Evolutionary conservation across 2,888 invertebrate species (phyloP).

Genomic region (Tipula confusa): DNA sequence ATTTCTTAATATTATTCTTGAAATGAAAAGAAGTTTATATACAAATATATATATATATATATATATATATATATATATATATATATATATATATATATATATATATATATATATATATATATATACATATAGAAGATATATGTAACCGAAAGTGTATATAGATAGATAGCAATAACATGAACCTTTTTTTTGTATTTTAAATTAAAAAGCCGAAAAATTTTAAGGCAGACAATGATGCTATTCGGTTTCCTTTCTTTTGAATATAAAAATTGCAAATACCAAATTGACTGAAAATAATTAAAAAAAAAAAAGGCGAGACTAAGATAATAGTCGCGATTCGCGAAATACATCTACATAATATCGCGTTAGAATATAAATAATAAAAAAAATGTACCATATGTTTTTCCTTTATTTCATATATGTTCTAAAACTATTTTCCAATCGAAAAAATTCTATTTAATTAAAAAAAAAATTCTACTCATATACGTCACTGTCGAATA

Average conservation of each 20-base stretch:
- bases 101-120: background rate
- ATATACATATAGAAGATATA: background rate
- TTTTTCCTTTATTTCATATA: background rate
- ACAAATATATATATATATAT: background rate
- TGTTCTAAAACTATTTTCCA: background rate
- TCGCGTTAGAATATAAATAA: background rate
- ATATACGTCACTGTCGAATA: background rate
- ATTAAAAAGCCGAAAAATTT: background rate
- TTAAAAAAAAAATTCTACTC: background rate
- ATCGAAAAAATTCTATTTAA: background rate
- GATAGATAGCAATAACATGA: slow-evolving; percentile 6
- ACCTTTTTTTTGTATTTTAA: slow-evolving; percentile 21
- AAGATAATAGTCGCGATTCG: slow-evolving; percentile 1
- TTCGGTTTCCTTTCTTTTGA: slow-evolving; percentile 5
- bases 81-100: background rate
- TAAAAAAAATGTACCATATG: background rate
- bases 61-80: background rate
- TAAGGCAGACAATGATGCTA: slow-evolving; percentile 20
- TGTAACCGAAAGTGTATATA: too few relatives aligned
- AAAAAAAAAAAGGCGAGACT: slow-evolving; percentile 21
- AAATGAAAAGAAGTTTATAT: background rate
- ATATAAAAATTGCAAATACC: slow-evolving; percentile 6
- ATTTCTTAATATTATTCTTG: slow-evolving; percentile 13
- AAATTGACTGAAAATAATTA: slow-evolving; percentile 25
- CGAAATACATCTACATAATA: background rate